phyloP scores from a whole-genome alignment of 2,113 vertebrate genomes.

The Brachypodius melanocephalos region DNA sequence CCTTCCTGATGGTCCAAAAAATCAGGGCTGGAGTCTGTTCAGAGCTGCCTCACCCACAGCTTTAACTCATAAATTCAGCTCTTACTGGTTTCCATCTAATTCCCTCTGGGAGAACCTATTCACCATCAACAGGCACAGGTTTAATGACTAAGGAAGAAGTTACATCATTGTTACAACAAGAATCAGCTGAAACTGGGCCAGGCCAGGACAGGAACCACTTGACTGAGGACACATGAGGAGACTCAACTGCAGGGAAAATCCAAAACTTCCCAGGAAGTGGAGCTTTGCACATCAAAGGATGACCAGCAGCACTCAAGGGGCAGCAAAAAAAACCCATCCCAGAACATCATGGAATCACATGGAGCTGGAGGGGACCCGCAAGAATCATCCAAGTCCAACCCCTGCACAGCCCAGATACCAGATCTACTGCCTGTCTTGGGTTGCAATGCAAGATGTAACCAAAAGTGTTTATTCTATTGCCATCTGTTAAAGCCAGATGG shows the following conservation, averaged over 20 bases:
- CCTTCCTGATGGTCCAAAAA: neutral
- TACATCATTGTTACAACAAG: neutral
- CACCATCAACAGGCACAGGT: neutral
- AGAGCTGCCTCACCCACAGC: neutral
- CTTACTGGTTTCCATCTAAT: neutral
- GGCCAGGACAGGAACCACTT: neutral
- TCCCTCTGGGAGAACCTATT: neutral
- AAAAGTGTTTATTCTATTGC: neutral
- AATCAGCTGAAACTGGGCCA: neutral
- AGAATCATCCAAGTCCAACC: neutral
- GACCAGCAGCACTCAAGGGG: neutral
- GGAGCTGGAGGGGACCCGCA: neutral
- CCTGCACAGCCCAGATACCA: neutral
- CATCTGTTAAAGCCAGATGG: neutral
- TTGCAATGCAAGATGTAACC: neutral
- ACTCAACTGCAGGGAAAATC: neutral
- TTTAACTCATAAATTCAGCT: neutral
- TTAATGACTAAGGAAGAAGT: neutral
- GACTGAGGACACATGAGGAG: neutral
- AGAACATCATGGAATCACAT: rapidly evolving
- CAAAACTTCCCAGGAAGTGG: neutral
- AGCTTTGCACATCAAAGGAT: neutral
- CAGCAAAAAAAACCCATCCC: neutral
- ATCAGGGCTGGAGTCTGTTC: neutral
- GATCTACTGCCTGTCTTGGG: neutral